Percentiles rank a stretch among this genome's conserved stretches.
Evolutionary conservation across 2,113 vertebrate species (phyloP).

Genomic region (Pachypanchax playfairii): DNA sequence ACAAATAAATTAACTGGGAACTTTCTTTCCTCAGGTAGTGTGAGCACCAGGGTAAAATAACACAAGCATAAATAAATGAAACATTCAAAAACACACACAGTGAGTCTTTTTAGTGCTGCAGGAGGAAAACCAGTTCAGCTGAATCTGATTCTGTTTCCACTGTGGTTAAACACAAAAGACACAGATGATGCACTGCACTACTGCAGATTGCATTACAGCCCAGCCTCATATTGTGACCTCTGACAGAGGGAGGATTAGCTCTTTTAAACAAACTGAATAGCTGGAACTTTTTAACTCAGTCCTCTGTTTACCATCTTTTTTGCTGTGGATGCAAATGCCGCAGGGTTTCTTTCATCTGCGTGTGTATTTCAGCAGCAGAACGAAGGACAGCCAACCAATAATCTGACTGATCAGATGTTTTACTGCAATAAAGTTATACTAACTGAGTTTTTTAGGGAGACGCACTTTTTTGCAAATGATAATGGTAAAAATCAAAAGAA

Average conservation of each 20-base stretch:
- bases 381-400: no score
- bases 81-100: no score
- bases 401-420: no score
- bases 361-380: slow-evolving; percentile 12
- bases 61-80: no score
- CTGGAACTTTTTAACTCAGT: slow-evolving; percentile 40
- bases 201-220: slow-evolving; percentile 19
- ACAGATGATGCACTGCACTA: slow-evolving; percentile 52
- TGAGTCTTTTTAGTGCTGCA: no score
- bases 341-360: slow-evolving; percentile 36
- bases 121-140: slow-evolving; percentile 33
- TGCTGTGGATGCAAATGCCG: slow-evolving; percentile 52
- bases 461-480: no score
- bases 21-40: no score
- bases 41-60: no score
- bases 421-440: no score
- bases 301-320: slow-evolving; percentile 60
- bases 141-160: slow-evolving; percentile 28
- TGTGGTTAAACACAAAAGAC: slow-evolving; percentile 56
- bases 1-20: no score
- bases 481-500: no score
- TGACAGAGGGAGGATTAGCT: slow-evolving; percentile 69
- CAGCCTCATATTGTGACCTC: slow-evolving; percentile 29
- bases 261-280: slow-evolving; percentile 62
- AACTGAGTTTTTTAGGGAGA: no score